Evolutionary conservation across 1,140 invertebrate genomes (phyloP), one percentile per base, ranked within the genome.

Genomic region (Macrobrachium rosenbergii): DNA sequence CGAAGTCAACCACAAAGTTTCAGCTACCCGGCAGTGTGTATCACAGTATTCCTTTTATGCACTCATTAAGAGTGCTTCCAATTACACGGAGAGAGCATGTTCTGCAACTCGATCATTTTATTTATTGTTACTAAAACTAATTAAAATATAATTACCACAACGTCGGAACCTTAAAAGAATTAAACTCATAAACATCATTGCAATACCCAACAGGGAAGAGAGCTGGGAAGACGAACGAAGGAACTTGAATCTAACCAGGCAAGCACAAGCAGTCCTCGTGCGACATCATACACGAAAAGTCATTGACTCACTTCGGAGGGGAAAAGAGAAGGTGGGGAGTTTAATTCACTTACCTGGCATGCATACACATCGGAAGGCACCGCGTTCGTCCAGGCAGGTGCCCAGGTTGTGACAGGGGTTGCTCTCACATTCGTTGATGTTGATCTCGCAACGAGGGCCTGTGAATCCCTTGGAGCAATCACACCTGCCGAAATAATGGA

Each of bases 351-450:
- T 94, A 98, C 97, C 97, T 92, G 97, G 97, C 97, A 99, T 99
- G 92, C 98, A 99, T 90, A 98, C 96, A 91, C 97, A 98, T 89
- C 97, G 93, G 93, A 98, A 98, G 8, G 96, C 98, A 7, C 97
- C 97, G n/a, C 97, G 96, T 93, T 98, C 97, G 90, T 98, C 97
- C 80, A 98, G 93, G 91, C 97, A 99, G 72, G 97, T 98, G 76
- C 97, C 97, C 90, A 98, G 96, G 92, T 98, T 98, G 90, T 97
- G 95, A 92, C 97, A 98, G 0, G 97, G 97, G 92, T 97, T 97
- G 6, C 96, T 97, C 91, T 98, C 97, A 92, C 97, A 98, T 91
- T 99, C 98, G 92, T 99, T 98, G 17, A 98, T 95, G 92, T 98
- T 95, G 19, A 94, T 93, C 92, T 98, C 96, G 92, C 97, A 98